These are phyloP conservation scores for Ceratina calcarata DNA, from an alignment of 1,140 invertebrate species.

Conservation along the genomic window DNA sequence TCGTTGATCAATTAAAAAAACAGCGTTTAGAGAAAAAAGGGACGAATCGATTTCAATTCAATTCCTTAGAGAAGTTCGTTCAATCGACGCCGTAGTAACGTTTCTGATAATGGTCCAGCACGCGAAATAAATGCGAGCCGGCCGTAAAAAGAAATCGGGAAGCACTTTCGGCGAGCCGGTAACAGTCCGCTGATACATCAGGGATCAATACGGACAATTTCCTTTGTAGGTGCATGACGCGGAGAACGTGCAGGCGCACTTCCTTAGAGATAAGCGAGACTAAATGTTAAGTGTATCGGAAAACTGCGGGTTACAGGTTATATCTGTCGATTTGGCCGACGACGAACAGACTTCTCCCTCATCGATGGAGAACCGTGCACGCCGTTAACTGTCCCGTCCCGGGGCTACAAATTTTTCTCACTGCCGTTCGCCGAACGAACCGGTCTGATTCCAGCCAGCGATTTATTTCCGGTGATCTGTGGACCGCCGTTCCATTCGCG, in stretches of 20 bases:
- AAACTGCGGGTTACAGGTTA: slow-evolving; percentile 1
- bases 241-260: not conserved
- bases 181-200: not conserved
- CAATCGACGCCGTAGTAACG: not conserved
- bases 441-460: slow-evolving; percentile 4
- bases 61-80: not conserved
- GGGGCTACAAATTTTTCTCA: slow-evolving; percentile 50
- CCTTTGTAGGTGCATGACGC: not conserved
- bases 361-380: slow-evolving; percentile 3
- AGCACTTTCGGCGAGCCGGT: not conserved
- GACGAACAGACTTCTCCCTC: not conserved
- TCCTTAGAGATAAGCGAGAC: slow-evolving; percentile 6
- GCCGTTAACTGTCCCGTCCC: slow-evolving; percentile 19
- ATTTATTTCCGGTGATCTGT: slow-evolving; percentile 36
- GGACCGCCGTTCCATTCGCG: not conserved
- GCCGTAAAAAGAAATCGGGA: not conserved
- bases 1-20: too few relatives aligned
- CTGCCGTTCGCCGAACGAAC: not conserved
- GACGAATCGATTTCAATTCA: too few relatives aligned
- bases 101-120: not conserved
- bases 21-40: too few relatives aligned
- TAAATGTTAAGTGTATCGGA: slow-evolving; percentile 39
- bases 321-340: not conserved
- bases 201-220: not conserved
- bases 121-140: not conserved